Percentiles rank a stretch among this genome's conserved stretches.
Conservation (phyloP, 2,888 invertebrate species). For the Doris montereyensis region DNA sequence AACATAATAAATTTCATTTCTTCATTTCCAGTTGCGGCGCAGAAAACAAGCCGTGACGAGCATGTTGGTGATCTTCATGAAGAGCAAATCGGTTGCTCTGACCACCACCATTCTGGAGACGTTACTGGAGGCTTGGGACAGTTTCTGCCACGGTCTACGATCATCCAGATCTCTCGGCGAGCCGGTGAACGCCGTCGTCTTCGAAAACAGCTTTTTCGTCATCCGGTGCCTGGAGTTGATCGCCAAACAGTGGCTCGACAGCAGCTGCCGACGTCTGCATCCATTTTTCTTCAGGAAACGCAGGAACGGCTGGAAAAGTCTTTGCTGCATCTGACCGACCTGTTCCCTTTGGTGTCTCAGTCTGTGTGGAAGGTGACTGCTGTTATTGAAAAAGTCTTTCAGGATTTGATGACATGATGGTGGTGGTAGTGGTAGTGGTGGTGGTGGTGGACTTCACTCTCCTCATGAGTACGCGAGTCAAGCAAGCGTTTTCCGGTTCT, state of each 20-base stretch:
- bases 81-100: neutral
- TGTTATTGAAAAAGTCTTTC: constrained; percentile 23
- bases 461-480: too few relatives aligned
- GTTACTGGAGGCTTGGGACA: constrained; percentile 26
- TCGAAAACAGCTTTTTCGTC: constrained; percentile 27
- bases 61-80: constrained; percentile 33
- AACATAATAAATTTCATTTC: too few relatives aligned
- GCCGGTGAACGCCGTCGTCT: neutral
- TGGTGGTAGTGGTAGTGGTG: too few relatives aligned
- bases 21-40: neutral
- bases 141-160: constrained; percentile 1
- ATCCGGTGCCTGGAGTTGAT: constrained; percentile 22
- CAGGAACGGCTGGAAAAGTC: constrained; percentile 16
- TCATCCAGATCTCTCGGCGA: neutral
- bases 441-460: too few relatives aligned
- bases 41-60: constrained; percentile 6
- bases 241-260: neutral
- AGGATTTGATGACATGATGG: too few relatives aligned
- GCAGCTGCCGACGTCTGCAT: neutral
- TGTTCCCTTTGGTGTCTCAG: constrained; percentile 30
- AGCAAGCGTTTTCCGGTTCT: too few relatives aligned
- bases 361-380: constrained; percentile 22
- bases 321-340: neutral
- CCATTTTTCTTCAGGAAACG: constrained; percentile 1
- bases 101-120: constrained; percentile 13